Base-by-base conservation (phyloP, 1,140 invertebrate species). In the Theocolax elegans region DNA sequence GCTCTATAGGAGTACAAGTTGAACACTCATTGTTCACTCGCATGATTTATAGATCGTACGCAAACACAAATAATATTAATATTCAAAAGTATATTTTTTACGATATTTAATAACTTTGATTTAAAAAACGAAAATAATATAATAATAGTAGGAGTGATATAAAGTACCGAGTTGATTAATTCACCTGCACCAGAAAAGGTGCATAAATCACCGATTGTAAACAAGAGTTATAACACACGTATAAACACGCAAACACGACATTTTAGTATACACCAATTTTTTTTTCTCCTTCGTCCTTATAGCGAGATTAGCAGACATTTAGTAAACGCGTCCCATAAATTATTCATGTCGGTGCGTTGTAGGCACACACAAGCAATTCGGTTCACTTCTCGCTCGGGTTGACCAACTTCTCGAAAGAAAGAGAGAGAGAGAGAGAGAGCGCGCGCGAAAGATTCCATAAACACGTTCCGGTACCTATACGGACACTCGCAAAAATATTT, bases 301-400 rank as follows among this genome's bases (percentile, higher is more conserved):
- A 13, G 1, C 19, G 0, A 66, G 51, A 66, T 66, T 54, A 66
- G 49, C 51, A 23, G 44, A 25, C 63, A 66, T 49, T 66, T 66
- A 54, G 38, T 40, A 53, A 35, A 66, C 49, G 49, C 38, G 63
- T 51, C n/a, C 38, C 29, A 54, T 66, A 49, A 66, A 66, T 66
- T 66, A 66, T 66, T 66, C 35, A 66, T 66, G 9, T 6, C 21
- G 2, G 21, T 29, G 51, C 62, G 27, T 21, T n/a, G 54, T 31
- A 58, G 31, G 54, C 21, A 38, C 54, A 15, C 1, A 12, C 54
- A n/a, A n/a, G n/a, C n/a, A n/a, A n/a, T n/a, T n/a, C n/a, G 29
- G 12, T 31, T 27, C 10, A 35, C 21, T 23, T 0, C 19, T 10
- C 49, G 23, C 10, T 4, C 10, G 19, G 19, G 8, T 8, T 23